Base-by-base conservation (phyloP, 1,140 invertebrate genomes). In the Caerostris darwini region DNA sequence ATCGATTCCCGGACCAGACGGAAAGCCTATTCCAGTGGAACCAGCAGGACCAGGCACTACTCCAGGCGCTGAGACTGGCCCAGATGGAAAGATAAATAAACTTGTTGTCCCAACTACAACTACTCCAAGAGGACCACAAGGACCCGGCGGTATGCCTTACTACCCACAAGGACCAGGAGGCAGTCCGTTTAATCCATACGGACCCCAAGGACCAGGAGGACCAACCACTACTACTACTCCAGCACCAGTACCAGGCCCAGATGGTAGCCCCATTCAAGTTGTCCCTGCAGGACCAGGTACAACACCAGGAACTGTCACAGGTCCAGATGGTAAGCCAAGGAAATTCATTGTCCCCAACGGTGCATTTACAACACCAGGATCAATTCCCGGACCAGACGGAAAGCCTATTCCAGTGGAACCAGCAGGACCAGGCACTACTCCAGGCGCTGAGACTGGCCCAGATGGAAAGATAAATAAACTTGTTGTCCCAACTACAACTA, bases 271-370 rank as follows among this genome's bases (percentile, higher is more conserved):
- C 56, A 77, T 90, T 7, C 61, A n/a, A 57, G 6, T 90, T 19
- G 53, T 71, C 19, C 88, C 64, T 5, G 88, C 88, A 57, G 88
- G 88, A 77, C 88, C 88, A 10, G 88, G 88, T 34, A 90, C 88
- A 1, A 90, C 88, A 19, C 88, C 88, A 58, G 88, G 88, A 56
- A 58, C 88, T 19, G 56, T 59, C 1, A 90, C 88, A 0, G 88
- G 53, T 57, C 17, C 50, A 6, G 64, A 90, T 77, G 88, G 88
- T 7, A 56, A 90, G 17, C 53, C 50, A 58, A 82, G 5, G 3
- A 53, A 82, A 82, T 54, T 86, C 54, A 34, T 57, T 5, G 83
- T 86, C 3, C 83, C 83, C 7, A 19, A 10, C 8, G 56, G 56
- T 19, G 56, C 83, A n/a, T 57, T 6, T 8, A 50, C 8, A 5